A percentile compares a stretch with the other conserved stretches of the same genome.
Evolutionary conservation across 2,113 vertebrate species (phyloP).

Genomic region (Poicephalus gulielmi): DNA sequence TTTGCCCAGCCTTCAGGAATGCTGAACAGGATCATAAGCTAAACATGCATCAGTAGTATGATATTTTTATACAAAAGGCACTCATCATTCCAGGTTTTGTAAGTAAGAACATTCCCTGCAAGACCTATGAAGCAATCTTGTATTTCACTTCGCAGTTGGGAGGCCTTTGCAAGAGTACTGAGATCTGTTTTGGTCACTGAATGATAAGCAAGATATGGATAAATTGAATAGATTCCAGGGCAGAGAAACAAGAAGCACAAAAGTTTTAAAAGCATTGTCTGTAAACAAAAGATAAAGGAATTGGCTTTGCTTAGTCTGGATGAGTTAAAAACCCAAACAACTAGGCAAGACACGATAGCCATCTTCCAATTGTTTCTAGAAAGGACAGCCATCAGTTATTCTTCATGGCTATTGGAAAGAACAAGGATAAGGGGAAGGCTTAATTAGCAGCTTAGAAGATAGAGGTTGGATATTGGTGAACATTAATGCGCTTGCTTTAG

Average conservation of each 20-base stretch:
- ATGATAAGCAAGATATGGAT: neutral
- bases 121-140: neutral
- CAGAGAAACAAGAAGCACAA: neutral
- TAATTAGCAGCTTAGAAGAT: neutral
- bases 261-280: neutral
- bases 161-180: neutral
- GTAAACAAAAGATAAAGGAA: constrained; percentile 17
- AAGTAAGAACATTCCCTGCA: neutral
- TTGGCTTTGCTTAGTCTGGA: neutral
- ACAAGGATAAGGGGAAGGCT: neutral
- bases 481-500: neutral
- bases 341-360: neutral
- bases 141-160: neutral
- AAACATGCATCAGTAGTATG: neutral
- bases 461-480: neutral
- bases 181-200: neutral
- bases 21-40: neutral
- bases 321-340: neutral
- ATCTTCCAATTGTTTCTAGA: constrained; percentile 7
- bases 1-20: neutral
- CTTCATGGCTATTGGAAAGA: neutral
- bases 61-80: neutral
- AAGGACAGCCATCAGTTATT: constrained; percentile 3
- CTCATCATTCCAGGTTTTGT: neutral
- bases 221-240: neutral